Evolutionary conservation across 2,113 vertebrate species (phyloP), one percentile per base, ranked within the genome.

Genomic region (Lampris incognitus): DNA sequence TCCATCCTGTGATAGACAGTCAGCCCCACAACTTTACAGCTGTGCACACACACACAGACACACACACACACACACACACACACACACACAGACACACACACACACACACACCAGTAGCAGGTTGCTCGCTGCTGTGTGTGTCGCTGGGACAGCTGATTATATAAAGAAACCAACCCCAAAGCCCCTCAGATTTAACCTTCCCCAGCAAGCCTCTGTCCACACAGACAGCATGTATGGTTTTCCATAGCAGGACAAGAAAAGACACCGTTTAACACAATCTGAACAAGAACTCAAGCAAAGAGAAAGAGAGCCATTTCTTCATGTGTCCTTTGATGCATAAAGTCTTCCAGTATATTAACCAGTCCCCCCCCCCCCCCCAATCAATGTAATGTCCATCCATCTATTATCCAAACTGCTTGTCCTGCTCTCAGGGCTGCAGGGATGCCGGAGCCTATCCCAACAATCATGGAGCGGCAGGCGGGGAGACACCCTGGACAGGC

Each of bases 81-180:
- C 37, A 67, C 65, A 67, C 49, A 41, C 44, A 67, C 39, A 40
- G 37, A 67, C 42, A 67, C 50, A 68, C 9, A 38, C 5, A 64
- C 4, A 68, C 6, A 50, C 36, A 49, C 11, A 46, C 37, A 59
- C 42, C 38, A 13, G 13, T 11, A 24, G 24, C 24, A 24, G 24
- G 9, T 8, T 62, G 11, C 46, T 36, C 65, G 65, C 82, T 69
- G 74, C 9, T 36, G n/a, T 75, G 63, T 72, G 58, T 24, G 24
- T 24, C 24, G 24, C 46, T 55, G 55, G 56, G 11, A 71, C 84
- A 90, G 85, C 88, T 92, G 81, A 69, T 88, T 66, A 86, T 68
- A 84, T 37, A 81, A 40, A 79, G 50, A 79, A 85, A 77, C 83
- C 54, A 64, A 52, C 74, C 85, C 66, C 74, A 62, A 55, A 75